Evolutionary conservation across 1,140 invertebrate genomes (phyloP).

Genomic region (Leptoteleia sp.): DNA sequence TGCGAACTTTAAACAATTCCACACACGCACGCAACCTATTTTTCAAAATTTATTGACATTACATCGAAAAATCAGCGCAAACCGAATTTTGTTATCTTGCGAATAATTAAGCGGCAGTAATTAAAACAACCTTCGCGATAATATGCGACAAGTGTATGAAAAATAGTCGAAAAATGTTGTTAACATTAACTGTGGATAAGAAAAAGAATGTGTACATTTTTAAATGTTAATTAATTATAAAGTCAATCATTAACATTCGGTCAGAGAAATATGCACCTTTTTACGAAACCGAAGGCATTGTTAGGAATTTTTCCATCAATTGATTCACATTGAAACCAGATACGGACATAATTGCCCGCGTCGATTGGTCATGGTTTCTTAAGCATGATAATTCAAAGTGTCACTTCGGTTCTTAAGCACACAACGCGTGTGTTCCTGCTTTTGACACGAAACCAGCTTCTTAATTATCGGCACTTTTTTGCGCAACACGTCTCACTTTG

Average conservation of each 20-base stretch:
- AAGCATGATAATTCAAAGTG: constrained; percentile 47
- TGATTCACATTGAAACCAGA: constrained; percentile 32
- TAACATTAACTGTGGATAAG: too few species aligned
- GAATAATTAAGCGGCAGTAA: too few species aligned
- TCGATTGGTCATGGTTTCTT: constrained; percentile 45
- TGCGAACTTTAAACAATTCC: too few species aligned
- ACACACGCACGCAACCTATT: too few species aligned
- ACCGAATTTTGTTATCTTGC: too few species aligned
- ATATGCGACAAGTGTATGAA: too few species aligned
- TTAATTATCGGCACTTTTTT: constrained; percentile 60
- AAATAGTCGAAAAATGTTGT: too few species aligned
- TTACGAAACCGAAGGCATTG: constrained; percentile 22
- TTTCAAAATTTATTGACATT: too few species aligned
- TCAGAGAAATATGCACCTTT: constrained; percentile 1
- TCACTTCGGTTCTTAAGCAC: constrained; percentile 35
- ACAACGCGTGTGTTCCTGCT: constrained; percentile 28
- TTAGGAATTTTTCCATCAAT: constrained; percentile 13
- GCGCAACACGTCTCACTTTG: constrained; percentile 39
- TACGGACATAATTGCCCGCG: constrained; percentile 29
- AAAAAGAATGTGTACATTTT: too few species aligned
- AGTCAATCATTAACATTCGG: neutral
- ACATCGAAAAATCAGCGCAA: too few species aligned
- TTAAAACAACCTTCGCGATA: too few species aligned
- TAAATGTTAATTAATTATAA: constrained; percentile 10
- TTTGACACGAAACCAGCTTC: constrained; percentile 48